phyloP scores from a whole-genome alignment of 2,797 vertebrate genomes.

The Tachyglossus aculeatus region DNA sequence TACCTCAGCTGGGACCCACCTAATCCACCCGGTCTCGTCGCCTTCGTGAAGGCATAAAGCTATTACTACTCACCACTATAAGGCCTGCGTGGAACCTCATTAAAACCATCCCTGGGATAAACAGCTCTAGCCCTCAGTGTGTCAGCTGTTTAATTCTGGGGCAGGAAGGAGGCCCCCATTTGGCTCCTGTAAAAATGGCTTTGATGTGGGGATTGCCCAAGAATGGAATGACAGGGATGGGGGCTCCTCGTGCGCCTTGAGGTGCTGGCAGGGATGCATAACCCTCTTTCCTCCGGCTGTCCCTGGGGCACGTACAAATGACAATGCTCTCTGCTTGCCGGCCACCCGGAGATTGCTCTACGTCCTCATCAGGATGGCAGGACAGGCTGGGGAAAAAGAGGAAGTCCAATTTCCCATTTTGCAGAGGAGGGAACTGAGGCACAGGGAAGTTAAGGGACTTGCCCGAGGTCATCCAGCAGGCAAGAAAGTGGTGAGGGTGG shows the following conservation, averaged over 20 bases:
- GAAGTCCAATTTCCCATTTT: too few species aligned
- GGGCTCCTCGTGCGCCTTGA: conserved; percentile 4
- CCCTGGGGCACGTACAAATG: too few species aligned
- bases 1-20: conserved; percentile 4
- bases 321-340: too few species aligned
- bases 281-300: too few species aligned
- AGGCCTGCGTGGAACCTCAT: conserved; percentile 42
- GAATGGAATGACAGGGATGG: conserved; percentile 17
- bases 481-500: too few species aligned
- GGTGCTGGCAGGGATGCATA: background rate
- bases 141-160: conserved; percentile 39
- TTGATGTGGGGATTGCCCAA: conserved; percentile 48
- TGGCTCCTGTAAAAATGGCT: conserved; percentile 48
- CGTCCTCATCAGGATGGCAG: too few species aligned
- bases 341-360: too few species aligned
- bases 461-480: too few species aligned
- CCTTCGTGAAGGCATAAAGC: conserved; percentile 25
- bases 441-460: too few species aligned
- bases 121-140: conserved; percentile 3
- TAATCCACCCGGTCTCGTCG: conserved; percentile 24
- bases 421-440: too few species aligned
- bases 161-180: conserved; percentile 30
- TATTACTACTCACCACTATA: conserved; percentile 17
- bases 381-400: too few species aligned
- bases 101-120: conserved; percentile 40